These are phyloP conservation scores for Catostylus mosaicus DNA, from an alignment of 30 jellyfish, hydroid and myxozoan species.

Conservation along the genomic window DNA sequence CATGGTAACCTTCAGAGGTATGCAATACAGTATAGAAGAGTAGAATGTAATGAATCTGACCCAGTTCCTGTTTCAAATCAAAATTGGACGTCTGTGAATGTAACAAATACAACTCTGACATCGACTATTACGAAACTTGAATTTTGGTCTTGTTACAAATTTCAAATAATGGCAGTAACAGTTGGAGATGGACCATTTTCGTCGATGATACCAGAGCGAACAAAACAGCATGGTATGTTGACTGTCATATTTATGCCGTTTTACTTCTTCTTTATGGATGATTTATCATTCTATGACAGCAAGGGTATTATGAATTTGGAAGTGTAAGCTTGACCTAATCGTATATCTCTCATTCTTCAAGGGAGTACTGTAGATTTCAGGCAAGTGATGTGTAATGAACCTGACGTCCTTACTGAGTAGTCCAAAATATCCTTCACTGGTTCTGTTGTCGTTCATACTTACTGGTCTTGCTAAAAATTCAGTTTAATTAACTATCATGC, in stretches of 20 bases:
- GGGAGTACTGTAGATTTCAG: no score
- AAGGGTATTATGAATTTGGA: no score
- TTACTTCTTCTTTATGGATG: no score
- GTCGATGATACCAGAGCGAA: not conserved
- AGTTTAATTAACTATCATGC: no score
- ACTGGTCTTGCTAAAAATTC: slow-evolving; percentile 57
- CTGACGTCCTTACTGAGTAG: not conserved
- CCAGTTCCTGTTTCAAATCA: not conserved
- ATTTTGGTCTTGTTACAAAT: slow-evolving; percentile 35
- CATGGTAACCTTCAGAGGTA: slow-evolving; percentile 23
- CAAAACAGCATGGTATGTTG: slow-evolving; percentile 26
- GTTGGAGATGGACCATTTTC: slow-evolving; percentile 30
- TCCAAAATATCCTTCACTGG: no score
- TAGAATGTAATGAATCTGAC: slow-evolving; percentile 9
- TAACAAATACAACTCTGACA: not conserved
- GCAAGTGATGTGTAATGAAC: not conserved
- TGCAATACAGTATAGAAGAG: slow-evolving; percentile 6
- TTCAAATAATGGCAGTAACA: slow-evolving; percentile 23
- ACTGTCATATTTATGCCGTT: no score
- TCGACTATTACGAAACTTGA: not conserved
- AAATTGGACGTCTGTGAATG: not conserved
- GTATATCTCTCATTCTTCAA: no score
- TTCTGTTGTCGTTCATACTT: not conserved
- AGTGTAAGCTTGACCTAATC: no score
- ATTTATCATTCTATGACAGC: no score